phyloP scores from a whole-genome alignment of 1,140 invertebrate species.

The Triops cancriformis region DNA sequence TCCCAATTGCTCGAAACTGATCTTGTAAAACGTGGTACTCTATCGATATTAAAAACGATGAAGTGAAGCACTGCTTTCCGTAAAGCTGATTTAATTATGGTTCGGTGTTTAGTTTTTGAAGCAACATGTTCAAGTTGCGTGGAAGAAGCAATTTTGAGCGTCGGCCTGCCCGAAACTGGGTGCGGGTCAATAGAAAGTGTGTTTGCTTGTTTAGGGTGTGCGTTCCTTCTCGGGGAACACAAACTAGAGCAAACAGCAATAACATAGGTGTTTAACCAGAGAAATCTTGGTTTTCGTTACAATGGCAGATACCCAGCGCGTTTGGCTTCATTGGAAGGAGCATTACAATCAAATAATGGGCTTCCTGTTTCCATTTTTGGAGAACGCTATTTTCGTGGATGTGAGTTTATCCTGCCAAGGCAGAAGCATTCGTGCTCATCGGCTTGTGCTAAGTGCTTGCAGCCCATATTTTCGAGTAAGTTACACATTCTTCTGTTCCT shows the following conservation, averaged over 20 bases:
- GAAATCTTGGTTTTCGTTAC: background rate
- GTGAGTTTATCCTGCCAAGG: slow-evolving; percentile 87
- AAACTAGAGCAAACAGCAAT: background rate
- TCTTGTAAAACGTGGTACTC: too few relatives aligned
- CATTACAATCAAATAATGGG: background rate
- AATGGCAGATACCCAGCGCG: background rate
- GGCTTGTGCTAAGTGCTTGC: slow-evolving; percentile 85
- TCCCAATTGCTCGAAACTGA: too few relatives aligned
- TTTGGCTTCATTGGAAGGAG: slow-evolving; percentile 1
- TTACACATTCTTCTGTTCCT: slow-evolving; percentile 49
- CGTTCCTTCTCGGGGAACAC: background rate
- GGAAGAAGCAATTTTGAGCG: background rate
- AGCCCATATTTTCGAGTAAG: slow-evolving; percentile 90
- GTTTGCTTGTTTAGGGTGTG: background rate
- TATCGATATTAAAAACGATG: too few relatives aligned
- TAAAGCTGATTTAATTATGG: too few relatives aligned
- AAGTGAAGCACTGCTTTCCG: too few relatives aligned
- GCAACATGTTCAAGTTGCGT: background rate
- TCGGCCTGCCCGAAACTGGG: background rate
- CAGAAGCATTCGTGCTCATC: slow-evolving; percentile 82
- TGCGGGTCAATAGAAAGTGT: background rate
- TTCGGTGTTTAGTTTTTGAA: background rate
- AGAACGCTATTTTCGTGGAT: slow-evolving; percentile 70
- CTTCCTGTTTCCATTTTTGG: slow-evolving; percentile 42
- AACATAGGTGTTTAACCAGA: background rate